Evolutionary conservation across 2,113 vertebrate genomes (phyloP).

Genomic region (Salminus brasiliensis): DNA sequence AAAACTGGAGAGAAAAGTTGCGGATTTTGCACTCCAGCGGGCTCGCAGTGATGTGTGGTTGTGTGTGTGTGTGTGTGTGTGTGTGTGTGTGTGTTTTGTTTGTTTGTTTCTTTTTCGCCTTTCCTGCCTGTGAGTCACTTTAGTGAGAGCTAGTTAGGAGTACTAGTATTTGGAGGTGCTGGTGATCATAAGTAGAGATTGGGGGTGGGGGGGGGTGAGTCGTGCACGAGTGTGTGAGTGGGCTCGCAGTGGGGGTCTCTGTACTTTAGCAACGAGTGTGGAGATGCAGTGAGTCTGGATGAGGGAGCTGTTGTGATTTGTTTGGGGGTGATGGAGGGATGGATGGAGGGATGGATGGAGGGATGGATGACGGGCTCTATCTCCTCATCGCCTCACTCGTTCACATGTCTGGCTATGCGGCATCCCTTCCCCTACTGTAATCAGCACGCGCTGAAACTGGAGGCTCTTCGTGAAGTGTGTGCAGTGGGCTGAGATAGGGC

Average conservation of each 20-base stretch:
- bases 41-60: neutral
- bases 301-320: neutral
- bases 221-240: neutral
- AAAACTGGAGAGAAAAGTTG: neutral
- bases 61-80: neutral
- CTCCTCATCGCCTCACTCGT: neutral
- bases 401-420: slow-evolving; percentile 5
- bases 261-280: neutral
- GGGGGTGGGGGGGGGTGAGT: no score
- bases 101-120: neutral
- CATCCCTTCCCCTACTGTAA: neutral
- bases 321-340: no score
- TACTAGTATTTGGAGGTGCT: no score
- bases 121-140: neutral
- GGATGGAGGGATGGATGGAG: no score
- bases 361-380: neutral
- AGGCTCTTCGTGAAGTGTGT: neutral
- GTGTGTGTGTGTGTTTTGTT: neutral
- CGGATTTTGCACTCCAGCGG: neutral
- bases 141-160: no score
- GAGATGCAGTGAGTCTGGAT: neutral
- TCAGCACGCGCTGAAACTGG: neutral
- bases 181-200: no score
- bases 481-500: neutral
- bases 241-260: neutral